Evolutionary conservation across 1,140 invertebrate species (phyloP).

Genomic region (Lucilia cuprina): DNA sequence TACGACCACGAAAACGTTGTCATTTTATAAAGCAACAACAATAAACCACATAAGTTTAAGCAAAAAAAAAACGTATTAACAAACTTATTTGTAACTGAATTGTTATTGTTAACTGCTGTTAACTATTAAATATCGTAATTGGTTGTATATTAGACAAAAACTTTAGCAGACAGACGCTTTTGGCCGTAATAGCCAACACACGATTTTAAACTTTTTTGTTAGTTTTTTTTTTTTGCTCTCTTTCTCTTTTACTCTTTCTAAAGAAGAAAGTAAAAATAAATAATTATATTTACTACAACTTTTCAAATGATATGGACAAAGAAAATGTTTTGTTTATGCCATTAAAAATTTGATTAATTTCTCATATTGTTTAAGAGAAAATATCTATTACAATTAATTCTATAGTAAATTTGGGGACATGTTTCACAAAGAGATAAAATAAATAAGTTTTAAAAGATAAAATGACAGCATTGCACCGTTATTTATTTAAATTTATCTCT

Average conservation of each 20-base stretch:
- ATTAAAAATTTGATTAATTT: background rate
- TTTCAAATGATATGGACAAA: background rate
- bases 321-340: background rate
- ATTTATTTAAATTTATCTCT: too few relatives aligned
- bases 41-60: background rate
- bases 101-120: background rate
- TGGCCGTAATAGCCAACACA: conserved; percentile 10
- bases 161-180: background rate
- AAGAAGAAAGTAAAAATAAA: conserved; percentile 7
- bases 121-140: background rate
- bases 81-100: background rate
- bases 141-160: conserved; percentile 1
- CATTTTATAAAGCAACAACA: background rate
- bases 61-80: background rate
- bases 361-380: background rate
- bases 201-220: background rate
- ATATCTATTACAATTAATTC: background rate
- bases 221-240: background rate
- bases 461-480: too few relatives aligned
- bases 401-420: too few relatives aligned
- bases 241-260: background rate
- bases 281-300: background rate
- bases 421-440: too few relatives aligned
- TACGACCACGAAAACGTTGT: background rate
- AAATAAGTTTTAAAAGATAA: too few relatives aligned